A percentile compares a stretch with the other conserved stretches of the same genome.
These are phyloP conservation scores for Megalonaias nervosa DNA, from an alignment of 1,140 invertebrate species.

Conservation along the genomic window DNA sequence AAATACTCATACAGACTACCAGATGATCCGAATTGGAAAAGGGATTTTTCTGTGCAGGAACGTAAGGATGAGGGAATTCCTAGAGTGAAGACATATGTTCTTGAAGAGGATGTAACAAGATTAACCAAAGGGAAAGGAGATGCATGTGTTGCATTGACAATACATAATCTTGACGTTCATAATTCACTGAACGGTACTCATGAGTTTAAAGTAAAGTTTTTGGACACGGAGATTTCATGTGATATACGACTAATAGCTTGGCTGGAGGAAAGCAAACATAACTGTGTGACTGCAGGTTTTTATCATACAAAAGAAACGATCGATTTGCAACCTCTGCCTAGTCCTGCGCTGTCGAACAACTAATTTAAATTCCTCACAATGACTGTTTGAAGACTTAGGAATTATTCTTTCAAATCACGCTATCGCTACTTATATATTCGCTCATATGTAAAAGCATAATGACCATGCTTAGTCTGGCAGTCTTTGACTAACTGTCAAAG, in stretches of 20 bases:
- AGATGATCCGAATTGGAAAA: constrained; percentile 31
- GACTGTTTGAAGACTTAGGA: too few species aligned
- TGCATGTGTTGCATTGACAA: constrained; percentile 29
- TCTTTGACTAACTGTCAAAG: too few species aligned
- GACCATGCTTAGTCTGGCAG: too few species aligned
- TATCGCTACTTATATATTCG: too few species aligned
- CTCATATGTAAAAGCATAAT: too few species aligned
- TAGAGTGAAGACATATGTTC: constrained; percentile 34
- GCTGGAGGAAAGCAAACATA: constrained; percentile 16
- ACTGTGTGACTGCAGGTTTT: too few species aligned
- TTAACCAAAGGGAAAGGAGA: constrained; percentile 29
- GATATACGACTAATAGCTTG: constrained; percentile 30
- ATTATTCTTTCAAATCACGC: too few species aligned
- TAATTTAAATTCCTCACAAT: too few species aligned
- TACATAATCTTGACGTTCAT: constrained; percentile 33
- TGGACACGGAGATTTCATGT: constrained; percentile 21
- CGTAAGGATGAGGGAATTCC: constrained; percentile 31
- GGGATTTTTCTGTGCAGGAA: constrained; percentile 34
- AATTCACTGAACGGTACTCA: constrained; percentile 29
- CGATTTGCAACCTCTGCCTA: too few species aligned
- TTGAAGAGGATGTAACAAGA: constrained; percentile 20
- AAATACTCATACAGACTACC: constrained; percentile 38
- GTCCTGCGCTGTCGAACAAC: too few species aligned
- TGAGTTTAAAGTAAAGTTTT: constrained; percentile 21
- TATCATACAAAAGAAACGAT: too few species aligned